Percentiles rank a stretch among this genome's conserved stretches.
Evolutionary conservation across 2,113 vertebrate species (phyloP).

Genomic region (Coptodon bakossiorum): DNA sequence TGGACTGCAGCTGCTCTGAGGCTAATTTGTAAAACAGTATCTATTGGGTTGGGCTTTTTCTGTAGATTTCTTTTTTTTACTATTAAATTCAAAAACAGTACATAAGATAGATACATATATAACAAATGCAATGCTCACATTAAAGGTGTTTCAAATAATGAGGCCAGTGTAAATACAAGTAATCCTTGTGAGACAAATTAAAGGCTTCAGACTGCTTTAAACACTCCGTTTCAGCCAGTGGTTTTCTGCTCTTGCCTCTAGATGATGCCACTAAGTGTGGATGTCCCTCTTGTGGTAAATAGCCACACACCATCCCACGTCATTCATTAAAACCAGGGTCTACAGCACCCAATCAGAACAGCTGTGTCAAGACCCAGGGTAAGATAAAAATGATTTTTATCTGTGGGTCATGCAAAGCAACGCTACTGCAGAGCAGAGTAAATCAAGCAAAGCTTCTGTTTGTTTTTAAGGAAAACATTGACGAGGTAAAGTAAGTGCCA

Average conservation of each 20-base stretch:
- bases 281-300: neutral
- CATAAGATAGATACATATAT: neutral
- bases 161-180: neutral
- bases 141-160: neutral
- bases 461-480: neutral
- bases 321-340: neutral
- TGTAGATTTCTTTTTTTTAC: neutral
- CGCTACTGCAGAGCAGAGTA: neutral
- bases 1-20: neutral
- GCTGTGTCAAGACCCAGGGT: neutral
- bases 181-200: neutral
- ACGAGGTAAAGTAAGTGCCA: neutral
- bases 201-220: neutral
- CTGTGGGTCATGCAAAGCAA: neutral
- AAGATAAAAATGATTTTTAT: neutral
- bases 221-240: neutral
- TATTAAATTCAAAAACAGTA: neutral
- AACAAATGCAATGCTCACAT: neutral
- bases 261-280: neutral
- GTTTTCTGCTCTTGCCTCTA: neutral
- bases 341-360: neutral
- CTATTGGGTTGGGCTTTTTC: neutral
- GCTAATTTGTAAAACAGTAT: neutral
- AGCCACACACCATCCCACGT: neutral
- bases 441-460: neutral